Evolutionary conservation across 2,797 vertebrate species (phyloP), one percentile per base, ranked within the genome.

Genomic region (Percopsis omiscomaycus): DNA sequence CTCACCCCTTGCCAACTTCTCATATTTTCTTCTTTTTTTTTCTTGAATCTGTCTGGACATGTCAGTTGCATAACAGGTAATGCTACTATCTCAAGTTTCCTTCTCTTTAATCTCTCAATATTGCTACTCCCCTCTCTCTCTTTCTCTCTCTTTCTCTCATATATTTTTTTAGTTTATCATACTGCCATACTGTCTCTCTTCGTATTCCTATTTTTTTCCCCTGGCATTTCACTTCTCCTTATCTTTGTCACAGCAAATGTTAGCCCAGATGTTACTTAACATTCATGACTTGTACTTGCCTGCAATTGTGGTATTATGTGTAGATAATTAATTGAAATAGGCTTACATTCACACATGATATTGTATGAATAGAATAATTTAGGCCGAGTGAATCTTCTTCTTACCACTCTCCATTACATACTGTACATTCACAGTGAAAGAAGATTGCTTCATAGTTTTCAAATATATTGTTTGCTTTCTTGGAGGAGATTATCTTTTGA

Each of bases 51-150:
- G 92, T 93, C 90, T 92, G 91, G 89, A 92, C 91, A 87, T 92
- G 91, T 92, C 91, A 91, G 91, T 92, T 90, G 86, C 86, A 75
- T 91, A 92, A 92, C 88, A 92, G 90, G 91, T 92, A 92, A 90
- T 82, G 85, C 84, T 88, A 76, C 87, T 89, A 82, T 85, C 72
- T 84, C 73, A 70, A 64, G 67, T 84, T 74, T 83, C 63, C 86
- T 64, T 83, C 58, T 63, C 29, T 44, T 55, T 78, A 15, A 73
- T 69, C 49, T 64, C 61, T 79, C 55, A 61, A 59, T 78, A 61
- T 69, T 63, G 15, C 68, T 71, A 53, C 64, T 70, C 68, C 55
- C 79, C 69, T 30, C 27, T 37, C 13, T 53, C 60, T 29, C 49
- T 12, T 16, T 64, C 14, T 53, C 37, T 76, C 55, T 75, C 54